These are phyloP conservation scores for Xanthorhoe designata DNA, from an alignment of 2,888 invertebrate genomes.

Conservation along the genomic window DNA sequence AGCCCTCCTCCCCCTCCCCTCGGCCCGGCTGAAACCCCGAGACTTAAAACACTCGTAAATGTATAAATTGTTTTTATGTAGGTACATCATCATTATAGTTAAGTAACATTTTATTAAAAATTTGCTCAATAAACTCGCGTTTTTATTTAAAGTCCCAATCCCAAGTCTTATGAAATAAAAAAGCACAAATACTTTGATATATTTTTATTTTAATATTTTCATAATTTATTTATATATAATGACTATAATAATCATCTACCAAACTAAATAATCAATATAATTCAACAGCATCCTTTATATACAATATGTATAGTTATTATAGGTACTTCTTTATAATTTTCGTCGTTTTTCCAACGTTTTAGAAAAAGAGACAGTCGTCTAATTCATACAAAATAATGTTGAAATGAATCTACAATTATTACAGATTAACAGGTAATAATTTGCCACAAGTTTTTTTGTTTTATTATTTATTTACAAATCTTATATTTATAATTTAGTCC, in stretches of 20 bases:
- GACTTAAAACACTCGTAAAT: not conserved
- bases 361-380: constrained; percentile 62
- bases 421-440: constrained; percentile 80
- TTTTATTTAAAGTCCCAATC: constrained; percentile 24
- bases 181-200: constrained; percentile 70
- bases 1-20: not conserved
- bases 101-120: constrained; percentile 75
- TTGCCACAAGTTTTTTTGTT: constrained; percentile 80
- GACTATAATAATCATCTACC: constrained; percentile 83
- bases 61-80: constrained; percentile 3
- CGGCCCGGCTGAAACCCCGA: not conserved
- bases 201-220: constrained; percentile 79
- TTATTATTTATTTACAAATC: constrained; percentile 81
- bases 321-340: constrained; percentile 61
- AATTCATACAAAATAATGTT: constrained; percentile 72
- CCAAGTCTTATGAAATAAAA: constrained; percentile 33
- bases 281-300: constrained; percentile 84
- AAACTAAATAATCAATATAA: constrained; percentile 82
- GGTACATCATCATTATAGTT: constrained; percentile 71
- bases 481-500: constrained; percentile 82
- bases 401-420: constrained; percentile 70
- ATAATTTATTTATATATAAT: constrained; percentile 82
- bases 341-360: constrained; percentile 59
- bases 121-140: constrained; percentile 72
- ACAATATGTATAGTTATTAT: constrained; percentile 82